phyloP scores from a whole-genome alignment of 2,113 vertebrate species.

The Setophaga coronata region DNA sequence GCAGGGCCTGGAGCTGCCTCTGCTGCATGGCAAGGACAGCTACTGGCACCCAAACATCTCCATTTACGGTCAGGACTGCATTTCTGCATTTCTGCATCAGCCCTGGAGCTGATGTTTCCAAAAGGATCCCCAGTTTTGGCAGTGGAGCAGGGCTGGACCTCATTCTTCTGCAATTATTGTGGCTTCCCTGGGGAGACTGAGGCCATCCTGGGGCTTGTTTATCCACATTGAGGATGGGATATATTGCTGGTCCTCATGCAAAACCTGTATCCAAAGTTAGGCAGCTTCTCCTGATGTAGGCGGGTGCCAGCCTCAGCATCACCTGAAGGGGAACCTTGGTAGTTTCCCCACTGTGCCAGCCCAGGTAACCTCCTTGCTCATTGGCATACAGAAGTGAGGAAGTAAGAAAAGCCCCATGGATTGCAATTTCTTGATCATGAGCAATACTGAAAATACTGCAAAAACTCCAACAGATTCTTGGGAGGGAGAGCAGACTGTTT shows the following conservation, averaged over 20 bases:
- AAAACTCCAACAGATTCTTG: neutral
- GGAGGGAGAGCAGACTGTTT: neutral
- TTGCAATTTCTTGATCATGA: neutral
- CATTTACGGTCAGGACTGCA: constrained; percentile 42
- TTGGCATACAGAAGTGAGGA: neutral
- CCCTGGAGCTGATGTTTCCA: neutral
- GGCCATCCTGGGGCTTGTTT: neutral
- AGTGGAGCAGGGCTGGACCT: neutral
- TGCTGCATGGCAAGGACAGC: rapidly evolving
- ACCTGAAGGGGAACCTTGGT: neutral
- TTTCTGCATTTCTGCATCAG: neutral
- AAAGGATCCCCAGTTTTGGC: neutral
- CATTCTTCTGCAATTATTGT: neutral
- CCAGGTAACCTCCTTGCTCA: neutral
- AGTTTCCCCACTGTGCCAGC: neutral
- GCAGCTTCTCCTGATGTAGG: rapidly evolving
- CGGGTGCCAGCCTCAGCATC: neutral
- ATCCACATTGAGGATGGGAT: neutral
- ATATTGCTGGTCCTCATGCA: neutral
- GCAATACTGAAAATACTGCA: neutral
- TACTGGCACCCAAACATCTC: constrained; percentile 43
- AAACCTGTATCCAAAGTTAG: neutral
- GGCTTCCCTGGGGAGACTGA: neutral
- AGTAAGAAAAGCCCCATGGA: neutral
- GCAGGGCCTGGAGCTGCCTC: neutral